phyloP scores from a whole-genome alignment of 2,888 invertebrate species.

The Steinernema carpocapsae region DNA sequence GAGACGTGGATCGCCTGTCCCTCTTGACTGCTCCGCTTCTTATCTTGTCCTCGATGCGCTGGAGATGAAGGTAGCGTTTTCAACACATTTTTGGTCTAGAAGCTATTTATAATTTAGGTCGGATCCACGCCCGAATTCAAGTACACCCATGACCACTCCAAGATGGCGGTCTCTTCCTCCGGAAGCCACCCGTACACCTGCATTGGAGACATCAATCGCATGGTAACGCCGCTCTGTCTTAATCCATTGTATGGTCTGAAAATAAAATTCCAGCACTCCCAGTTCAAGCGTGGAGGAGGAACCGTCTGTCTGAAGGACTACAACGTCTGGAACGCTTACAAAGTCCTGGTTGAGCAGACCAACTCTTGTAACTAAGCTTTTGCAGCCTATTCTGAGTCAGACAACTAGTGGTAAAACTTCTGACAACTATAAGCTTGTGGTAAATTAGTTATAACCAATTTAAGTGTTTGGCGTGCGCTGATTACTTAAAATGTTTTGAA shows the following conservation, averaged over 20 bases:
- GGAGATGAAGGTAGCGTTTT: slow-evolving; percentile 43
- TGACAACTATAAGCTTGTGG: too few species aligned
- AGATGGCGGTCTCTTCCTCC: slow-evolving; percentile 78
- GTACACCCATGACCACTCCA: slow-evolving; percentile 80
- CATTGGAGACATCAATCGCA: slow-evolving; percentile 90
- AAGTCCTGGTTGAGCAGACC: slow-evolving; percentile 6
- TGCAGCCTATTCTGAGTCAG: too few species aligned
- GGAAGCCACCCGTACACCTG: slow-evolving; percentile 78
- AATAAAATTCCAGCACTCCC: slow-evolving; percentile 76
- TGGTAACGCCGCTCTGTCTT: slow-evolving; percentile 76
- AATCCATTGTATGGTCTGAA: too few species aligned
- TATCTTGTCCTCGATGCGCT: slow-evolving; percentile 57
- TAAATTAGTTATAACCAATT: too few species aligned
- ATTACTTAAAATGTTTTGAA: too few species aligned
- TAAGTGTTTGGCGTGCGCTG: too few species aligned
- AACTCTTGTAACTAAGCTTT: slow-evolving; percentile 26
- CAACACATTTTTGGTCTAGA: background rate
- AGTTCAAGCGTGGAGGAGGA: slow-evolving; percentile 83
- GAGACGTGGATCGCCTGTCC: slow-evolving; percentile 80
- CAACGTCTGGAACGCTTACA: slow-evolving; percentile 75
- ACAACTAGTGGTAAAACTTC: too few species aligned
- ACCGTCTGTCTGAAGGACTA: slow-evolving; percentile 80
- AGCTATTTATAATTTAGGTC: slow-evolving; percentile 37
- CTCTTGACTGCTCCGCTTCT: slow-evolving; percentile 49
- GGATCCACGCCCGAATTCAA: slow-evolving; percentile 52